Base-by-base conservation (phyloP, 2,888 invertebrate species). In the Drosophila demipolita region DNA sequence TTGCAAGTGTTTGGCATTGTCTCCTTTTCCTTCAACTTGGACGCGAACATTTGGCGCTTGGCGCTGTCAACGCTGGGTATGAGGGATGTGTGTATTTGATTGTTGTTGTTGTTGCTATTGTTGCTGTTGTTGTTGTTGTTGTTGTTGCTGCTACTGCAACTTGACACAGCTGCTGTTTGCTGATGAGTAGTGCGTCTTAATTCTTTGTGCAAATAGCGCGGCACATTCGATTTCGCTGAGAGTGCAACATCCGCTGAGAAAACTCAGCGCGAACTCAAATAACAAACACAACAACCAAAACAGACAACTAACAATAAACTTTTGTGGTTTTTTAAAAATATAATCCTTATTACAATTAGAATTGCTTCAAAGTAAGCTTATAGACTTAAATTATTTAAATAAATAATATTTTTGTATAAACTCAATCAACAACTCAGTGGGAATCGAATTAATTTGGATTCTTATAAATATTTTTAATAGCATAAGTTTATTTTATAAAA, bases 191-290 rank as follows among this genome's bases (percentile, higher is more conserved):
- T 55, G 38, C 71, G 70, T 71, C 78, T 83, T 83, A 83, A 86
- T 86, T 83, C 87, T 83, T 74, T 79, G 60, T 50, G 26, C 76
- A 80, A 75, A 80, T 58, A 75, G 5, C 40, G 15, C 17, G 29
- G 67, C 67, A 80, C 75, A 74, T 75, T 87, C 84, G 82, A 87
- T 87, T 87, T 84, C 87, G 87, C 84, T 78, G 59, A 60, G 57
- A 59, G 82, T 57, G 83, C 70, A 61, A 66, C 64, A 75, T 67
- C 57, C 74, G 69, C 67, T 60, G 59, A 55, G n/a, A 36, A 49
- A 68, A 74, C 49, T 49, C 11, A 15, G 45, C 50, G 36, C 50
- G 57, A 17, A 53, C 38, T 33, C 42, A 8, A 20, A 26, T 26
- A 7, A 54, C 36, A 38, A 54, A 55, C 7, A 33, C n/a, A n/a